Base-by-base conservation (phyloP, 2,797 vertebrate species). In the Kryptopterus vitreolus region DNA sequence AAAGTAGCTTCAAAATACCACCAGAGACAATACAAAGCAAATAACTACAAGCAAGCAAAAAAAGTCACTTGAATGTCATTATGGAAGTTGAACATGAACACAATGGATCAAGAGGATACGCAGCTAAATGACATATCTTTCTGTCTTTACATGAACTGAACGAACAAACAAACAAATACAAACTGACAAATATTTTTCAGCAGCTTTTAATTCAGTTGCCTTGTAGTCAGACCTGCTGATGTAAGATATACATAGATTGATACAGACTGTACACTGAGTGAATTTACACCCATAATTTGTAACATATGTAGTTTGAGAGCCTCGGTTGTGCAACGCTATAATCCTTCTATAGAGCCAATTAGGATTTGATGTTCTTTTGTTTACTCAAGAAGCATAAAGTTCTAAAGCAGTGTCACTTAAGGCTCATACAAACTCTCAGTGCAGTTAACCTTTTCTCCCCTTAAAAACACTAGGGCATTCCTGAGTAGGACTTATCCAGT, bases 151-250 rank as follows among this genome's bases (percentile, higher is more conserved):
- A 76, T 7, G 72, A 77, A 83, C 70, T 24, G 80, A 84, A 82
- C 65, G 70, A 69, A 43, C 52, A 33, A 65, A 61, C 79, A 52
- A 79, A 43, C 15, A 74, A 52, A 53, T 33, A 15, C 29, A n/a
- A 50, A 72, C 29, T 22, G 43, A 55, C 53, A 74, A 43, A 16
- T 71, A 62, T 72, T 15, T 76, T 38, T 80, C 52, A 69, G 80
- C 68, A 82, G 75, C 70, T 80, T 82, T 83, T 84, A 61, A 82
- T 79, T 80, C 63, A 74, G 66, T 75, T 73, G 70, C 85, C 80
- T 83, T 81, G 82, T 87, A 84, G 81, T 88, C 86, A 87, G 85
- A 87, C 85, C 83, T 76, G 85, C 86, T 87, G 88, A 87, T 79
- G 78, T 78, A 72, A 82, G 79, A 82, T 73, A 59, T 72, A 46